phyloP scores from a whole-genome alignment of 2,888 invertebrate genomes.

The Mythimna pallens region DNA sequence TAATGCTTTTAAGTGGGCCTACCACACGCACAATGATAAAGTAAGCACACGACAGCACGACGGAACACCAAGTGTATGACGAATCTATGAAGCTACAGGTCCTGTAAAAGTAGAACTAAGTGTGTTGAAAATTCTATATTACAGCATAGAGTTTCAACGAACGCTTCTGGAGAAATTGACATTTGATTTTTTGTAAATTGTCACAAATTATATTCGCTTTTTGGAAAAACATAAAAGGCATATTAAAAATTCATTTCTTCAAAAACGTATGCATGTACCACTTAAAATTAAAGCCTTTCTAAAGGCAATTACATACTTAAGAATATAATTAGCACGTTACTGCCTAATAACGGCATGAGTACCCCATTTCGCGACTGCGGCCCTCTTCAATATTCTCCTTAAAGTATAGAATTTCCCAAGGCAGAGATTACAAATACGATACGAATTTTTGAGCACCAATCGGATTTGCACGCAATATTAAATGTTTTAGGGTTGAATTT shows the following conservation, averaged over 20 bases:
- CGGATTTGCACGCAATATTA: neutral
- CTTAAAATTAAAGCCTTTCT: slow-evolving; percentile 31
- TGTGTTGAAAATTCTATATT: too few species aligned
- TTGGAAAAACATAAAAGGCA: neutral
- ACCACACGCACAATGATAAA: too few species aligned
- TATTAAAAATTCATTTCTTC: neutral
- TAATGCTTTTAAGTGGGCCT: too few species aligned
- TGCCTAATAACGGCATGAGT: slow-evolving; percentile 45
- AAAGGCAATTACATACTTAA: slow-evolving; percentile 43
- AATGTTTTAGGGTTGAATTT: neutral
- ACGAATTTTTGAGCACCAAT: slow-evolving; percentile 5
- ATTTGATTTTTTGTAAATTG: neutral
- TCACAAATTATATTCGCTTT: neutral
- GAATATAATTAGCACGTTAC: slow-evolving; percentile 54
- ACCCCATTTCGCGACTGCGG: slow-evolving; percentile 42
- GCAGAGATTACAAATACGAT: slow-evolving; percentile 34
- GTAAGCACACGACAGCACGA: too few species aligned
- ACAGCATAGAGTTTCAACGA: neutral
- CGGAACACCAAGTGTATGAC: too few species aligned
- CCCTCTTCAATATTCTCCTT: slow-evolving; percentile 34
- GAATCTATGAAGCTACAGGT: too few species aligned
- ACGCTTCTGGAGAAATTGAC: neutral
- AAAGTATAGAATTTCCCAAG: slow-evolving; percentile 60
- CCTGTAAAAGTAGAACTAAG: too few species aligned
- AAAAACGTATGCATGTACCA: slow-evolving; percentile 5